phyloP scores from a whole-genome alignment of 2,888 invertebrate genomes.

The Agrotis exclamationis region DNA sequence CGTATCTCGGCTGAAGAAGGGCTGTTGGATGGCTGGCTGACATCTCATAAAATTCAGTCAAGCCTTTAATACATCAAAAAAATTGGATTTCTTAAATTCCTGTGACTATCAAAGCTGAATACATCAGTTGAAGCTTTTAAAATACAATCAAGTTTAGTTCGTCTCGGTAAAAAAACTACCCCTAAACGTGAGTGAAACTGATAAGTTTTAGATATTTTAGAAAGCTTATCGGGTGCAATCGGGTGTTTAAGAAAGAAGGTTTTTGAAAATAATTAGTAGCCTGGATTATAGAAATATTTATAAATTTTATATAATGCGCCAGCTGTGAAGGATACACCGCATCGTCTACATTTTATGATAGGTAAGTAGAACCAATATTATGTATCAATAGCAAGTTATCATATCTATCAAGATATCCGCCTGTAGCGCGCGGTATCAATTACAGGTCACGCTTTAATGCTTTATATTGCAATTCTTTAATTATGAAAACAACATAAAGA shows the following conservation, averaged over 20 bases:
- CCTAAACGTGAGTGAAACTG: constrained; percentile 61
- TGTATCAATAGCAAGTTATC: constrained; percentile 62
- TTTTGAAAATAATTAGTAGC: constrained; percentile 9
- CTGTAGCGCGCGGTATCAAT: constrained; percentile 54
- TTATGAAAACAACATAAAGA: constrained; percentile 4
- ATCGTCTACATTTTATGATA: constrained; percentile 74
- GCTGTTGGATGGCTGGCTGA: constrained; percentile 50
- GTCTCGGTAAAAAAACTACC: constrained; percentile 31
- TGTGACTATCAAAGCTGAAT: constrained; percentile 25
- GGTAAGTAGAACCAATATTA: constrained; percentile 66
- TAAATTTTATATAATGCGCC: constrained; percentile 58
- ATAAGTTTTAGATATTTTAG: constrained; percentile 59
- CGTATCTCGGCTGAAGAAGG: constrained; percentile 37
- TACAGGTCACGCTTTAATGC: constrained; percentile 62
- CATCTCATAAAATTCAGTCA: constrained; percentile 39
- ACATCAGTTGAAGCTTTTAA: neutral
- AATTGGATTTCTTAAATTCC: constrained; percentile 48
- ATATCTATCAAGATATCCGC: constrained; percentile 63
- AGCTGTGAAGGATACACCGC: constrained; percentile 57
- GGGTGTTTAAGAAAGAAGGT: constrained; percentile 38
- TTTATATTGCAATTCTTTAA: constrained; percentile 38
- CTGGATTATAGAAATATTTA: constrained; percentile 17
- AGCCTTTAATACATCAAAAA: constrained; percentile 33
- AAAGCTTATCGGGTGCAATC: constrained; percentile 58
- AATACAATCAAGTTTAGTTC: constrained; percentile 26